Evolutionary conservation across 2,888 invertebrate species (phyloP).

Genomic region (Cepaea hortensis): DNA sequence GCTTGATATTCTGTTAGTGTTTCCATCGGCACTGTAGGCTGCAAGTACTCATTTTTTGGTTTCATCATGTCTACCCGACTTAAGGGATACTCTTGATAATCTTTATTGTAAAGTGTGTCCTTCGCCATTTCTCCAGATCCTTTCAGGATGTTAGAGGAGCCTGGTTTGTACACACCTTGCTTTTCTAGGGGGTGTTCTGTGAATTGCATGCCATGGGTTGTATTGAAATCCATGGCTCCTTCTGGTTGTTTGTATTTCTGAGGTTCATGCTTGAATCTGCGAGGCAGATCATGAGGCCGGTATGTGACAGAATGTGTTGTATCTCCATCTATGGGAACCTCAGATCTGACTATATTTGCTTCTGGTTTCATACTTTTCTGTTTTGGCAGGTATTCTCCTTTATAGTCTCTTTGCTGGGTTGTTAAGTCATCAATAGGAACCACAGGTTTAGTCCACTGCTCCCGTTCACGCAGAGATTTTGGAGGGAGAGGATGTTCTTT

Average conservation of each 20-base stretch:
- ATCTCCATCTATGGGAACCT: slow-evolving; percentile 66
- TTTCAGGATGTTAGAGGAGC: slow-evolving; percentile 53
- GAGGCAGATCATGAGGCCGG: slow-evolving; percentile 46
- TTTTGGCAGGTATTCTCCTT: slow-evolving; percentile 51
- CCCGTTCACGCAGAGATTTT: slow-evolving; percentile 55
- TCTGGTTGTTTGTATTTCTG: slow-evolving; percentile 62
- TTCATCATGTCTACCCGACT: slow-evolving; percentile 56
- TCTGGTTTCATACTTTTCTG: slow-evolving; percentile 63
- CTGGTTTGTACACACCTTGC: slow-evolving; percentile 67
- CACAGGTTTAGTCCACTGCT: slow-evolving; percentile 59
- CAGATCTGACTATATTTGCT: slow-evolving; percentile 59
- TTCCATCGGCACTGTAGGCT: slow-evolving; percentile 68
- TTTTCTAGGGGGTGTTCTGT: slow-evolving; percentile 61
- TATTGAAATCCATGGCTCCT: slow-evolving; percentile 70
- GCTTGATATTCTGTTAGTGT: slow-evolving; percentile 67
- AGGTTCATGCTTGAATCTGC: slow-evolving; percentile 38
- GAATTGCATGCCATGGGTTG: slow-evolving; percentile 72
- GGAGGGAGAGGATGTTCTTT: slow-evolving; percentile 64
- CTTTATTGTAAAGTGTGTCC: slow-evolving; percentile 71
- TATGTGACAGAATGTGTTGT: slow-evolving; percentile 68
- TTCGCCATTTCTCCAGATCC: slow-evolving; percentile 70
- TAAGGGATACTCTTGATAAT: slow-evolving; percentile 67
- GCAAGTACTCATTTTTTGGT: slow-evolving; percentile 63
- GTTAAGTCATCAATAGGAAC: slow-evolving; percentile 65
- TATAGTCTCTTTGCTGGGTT: slow-evolving; percentile 62